Base-by-base conservation (phyloP, 2,797 vertebrate species). In the Podarcis siculus region DNA sequence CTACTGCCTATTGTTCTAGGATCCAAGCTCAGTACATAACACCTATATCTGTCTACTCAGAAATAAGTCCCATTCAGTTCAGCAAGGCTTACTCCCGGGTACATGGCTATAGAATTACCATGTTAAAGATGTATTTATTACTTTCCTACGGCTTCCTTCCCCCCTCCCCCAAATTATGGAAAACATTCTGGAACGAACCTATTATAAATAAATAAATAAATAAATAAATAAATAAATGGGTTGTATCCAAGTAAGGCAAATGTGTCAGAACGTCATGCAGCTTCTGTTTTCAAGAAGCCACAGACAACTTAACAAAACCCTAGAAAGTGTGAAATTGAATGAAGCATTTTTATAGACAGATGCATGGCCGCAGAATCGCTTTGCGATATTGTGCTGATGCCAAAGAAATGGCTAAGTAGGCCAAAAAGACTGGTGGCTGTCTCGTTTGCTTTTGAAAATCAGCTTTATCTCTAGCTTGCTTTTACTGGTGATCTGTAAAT, bases 401-500 rank as follows among this genome's bases (percentile, higher is more conserved):
- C 66, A 61, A 61, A 39, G 49, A 81, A 42, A 67, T 64, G 73
- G 77, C 35, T 77, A 42, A 61, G 32, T 55, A 5, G 42, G 23
- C 21, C 42, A 19, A 78, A 25, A 69, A 15, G 32, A 3, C 49
- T 84, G 49, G 3, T 55, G 49, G 32, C 30, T 76, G 15, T 42
- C 3, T 10, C 4, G 30, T 55, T 61, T 79, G 17, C 3, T 75
- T 61, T 69, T 42, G 58, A 39, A 61, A 61, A 27, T 12, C 49
- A 76, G 37, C 32, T 79, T 71, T 79, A 49, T n/a, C 19, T 79
- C 77, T 23, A 79, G 32, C 69, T 55, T 49, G 39, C 61, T 78
- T 55, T 85, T 35, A 49, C 23, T 39, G 17, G 27, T 73, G 49
- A 25, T 87, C 37, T 35, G 58, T 87, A 87, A 87, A 81, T 81